Conservation (phyloP, 2,797 vertebrate species). For the Myotis pilosus region DNA sequence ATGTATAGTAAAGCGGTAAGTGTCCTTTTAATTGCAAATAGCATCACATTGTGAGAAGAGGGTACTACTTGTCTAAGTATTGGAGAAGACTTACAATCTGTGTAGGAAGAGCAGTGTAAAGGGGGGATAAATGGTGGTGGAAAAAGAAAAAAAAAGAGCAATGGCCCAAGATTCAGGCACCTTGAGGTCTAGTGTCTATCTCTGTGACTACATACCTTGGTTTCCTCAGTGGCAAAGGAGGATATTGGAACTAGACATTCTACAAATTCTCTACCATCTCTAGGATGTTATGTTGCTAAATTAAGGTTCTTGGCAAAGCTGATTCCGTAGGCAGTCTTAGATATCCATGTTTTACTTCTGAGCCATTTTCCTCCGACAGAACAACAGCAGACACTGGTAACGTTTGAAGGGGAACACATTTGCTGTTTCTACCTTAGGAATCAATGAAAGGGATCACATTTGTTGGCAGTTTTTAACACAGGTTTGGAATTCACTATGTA, state of each 20-base stretch:
- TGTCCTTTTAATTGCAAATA: not conserved
- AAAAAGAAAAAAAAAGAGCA: not conserved
- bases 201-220: not conserved
- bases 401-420: not conserved
- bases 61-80: not conserved
- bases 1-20: not conserved
- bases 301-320: conserved; percentile 15
- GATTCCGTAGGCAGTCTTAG: not conserved
- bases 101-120: not conserved
- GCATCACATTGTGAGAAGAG: not conserved
- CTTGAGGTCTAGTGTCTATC: not conserved
- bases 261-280: not conserved
- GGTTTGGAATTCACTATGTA: not conserved
- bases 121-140: not conserved
- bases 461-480: not conserved
- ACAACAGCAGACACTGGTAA: not conserved
- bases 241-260: not conserved
- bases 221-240: not conserved
- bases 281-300: not conserved
- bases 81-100: not conserved
- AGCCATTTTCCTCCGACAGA: not conserved
- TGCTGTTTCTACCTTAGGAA: not conserved
- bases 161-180: not conserved
- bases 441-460: not conserved
- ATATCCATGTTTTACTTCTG: not conserved